Conservation (phyloP, 2,113 vertebrate genomes). For the Seriola aureovittata region DNA sequence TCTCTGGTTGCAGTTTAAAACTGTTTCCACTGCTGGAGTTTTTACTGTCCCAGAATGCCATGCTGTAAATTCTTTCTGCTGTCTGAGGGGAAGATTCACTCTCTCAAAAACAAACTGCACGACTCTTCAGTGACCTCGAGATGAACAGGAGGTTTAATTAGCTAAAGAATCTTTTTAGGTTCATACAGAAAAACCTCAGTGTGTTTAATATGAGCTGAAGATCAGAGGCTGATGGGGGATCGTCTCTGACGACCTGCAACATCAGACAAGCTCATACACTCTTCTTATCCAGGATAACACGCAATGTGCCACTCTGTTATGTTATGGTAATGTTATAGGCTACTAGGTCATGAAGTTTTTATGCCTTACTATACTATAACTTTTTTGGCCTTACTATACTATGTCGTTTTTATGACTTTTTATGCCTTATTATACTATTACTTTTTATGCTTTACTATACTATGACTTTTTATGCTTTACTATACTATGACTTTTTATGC, state of each 20-base stretch:
- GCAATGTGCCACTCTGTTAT: conserved; percentile 51
- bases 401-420: too few species aligned
- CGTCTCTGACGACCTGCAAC: conserved; percentile 48
- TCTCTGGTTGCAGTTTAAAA: conserved; percentile 12
- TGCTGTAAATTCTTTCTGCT: conserved; percentile 7
- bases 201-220: conserved; percentile 55
- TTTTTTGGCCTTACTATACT: too few species aligned
- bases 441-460: too few species aligned
- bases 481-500: too few species aligned
- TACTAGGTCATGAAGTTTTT: too few species aligned
- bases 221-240: conserved; percentile 42
- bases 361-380: too few species aligned
- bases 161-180: conserved; percentile 40
- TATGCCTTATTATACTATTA: too few species aligned
- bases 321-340: too few species aligned
- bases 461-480: too few species aligned
- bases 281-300: conserved; percentile 67
- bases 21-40: conserved; percentile 39
- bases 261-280: conserved; percentile 63
- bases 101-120: conserved; percentile 29
- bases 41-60: not conserved
- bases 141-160: conserved; percentile 51
- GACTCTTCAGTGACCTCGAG: not conserved
- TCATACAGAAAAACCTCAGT: conserved; percentile 50
- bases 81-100: not conserved